These are phyloP conservation scores for Euplexia lucipara DNA, from an alignment of 2,888 invertebrate species.

Conservation along the genomic window DNA sequence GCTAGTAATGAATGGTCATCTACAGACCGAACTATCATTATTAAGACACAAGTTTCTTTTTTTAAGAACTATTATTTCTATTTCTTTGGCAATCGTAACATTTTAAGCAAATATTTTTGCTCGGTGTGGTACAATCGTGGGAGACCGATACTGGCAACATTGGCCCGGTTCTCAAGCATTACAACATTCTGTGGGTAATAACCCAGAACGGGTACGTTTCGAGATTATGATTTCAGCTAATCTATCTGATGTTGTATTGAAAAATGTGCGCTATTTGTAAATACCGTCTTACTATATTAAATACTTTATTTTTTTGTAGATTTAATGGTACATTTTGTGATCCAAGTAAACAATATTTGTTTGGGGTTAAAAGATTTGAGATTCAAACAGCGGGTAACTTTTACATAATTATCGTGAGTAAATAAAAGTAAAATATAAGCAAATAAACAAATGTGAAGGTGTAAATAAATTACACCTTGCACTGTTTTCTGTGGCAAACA, in stretches of 20 bases:
- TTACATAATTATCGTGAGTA: too few relatives aligned
- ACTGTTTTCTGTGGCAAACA: too few relatives aligned
- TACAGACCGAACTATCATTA: too few relatives aligned
- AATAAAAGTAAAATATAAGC: too few relatives aligned
- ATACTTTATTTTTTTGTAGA: too few relatives aligned
- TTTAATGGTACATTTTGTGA: too few relatives aligned
- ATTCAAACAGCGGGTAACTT: too few relatives aligned
- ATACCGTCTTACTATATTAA: background rate
- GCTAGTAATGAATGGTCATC: too few relatives aligned
- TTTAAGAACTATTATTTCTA: background rate
- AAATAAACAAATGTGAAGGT: too few relatives aligned
- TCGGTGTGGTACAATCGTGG: constrained; percentile 43
- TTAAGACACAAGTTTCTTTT: background rate
- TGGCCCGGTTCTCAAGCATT: constrained; percentile 56
- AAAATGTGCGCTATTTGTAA: constrained; percentile 4
- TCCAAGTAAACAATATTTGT: too few relatives aligned
- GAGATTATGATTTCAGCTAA: constrained; percentile 39
- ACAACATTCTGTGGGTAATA: constrained; percentile 40
- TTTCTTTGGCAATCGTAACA: background rate
- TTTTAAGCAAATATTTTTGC: constrained; percentile 20
- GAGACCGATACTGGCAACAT: constrained; percentile 30
- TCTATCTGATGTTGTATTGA: constrained; percentile 15
- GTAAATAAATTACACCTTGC: too few relatives aligned
- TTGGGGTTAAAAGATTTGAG: too few relatives aligned
- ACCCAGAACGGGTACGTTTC: constrained; percentile 20